phyloP scores from a whole-genome alignment of 2,113 vertebrate genomes.

The Nymphicus hollandicus region DNA sequence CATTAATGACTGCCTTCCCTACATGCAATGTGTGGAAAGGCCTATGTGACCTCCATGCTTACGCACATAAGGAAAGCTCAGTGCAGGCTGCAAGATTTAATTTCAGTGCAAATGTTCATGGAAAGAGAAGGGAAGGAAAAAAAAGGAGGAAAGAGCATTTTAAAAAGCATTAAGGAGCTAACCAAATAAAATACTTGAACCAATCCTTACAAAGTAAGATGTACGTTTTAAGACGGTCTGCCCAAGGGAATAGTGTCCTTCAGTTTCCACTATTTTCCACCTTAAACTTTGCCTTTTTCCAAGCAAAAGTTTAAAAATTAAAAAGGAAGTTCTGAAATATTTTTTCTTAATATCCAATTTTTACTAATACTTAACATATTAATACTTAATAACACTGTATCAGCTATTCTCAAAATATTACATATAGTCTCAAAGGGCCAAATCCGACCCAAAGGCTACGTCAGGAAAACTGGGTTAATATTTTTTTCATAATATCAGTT shows the following conservation, averaged over 20 bases:
- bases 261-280: not conserved
- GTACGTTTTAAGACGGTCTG: not conserved
- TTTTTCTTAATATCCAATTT: not conserved
- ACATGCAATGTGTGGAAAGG: not conserved
- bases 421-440: not conserved
- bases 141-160: not conserved
- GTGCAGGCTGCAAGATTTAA: not conserved
- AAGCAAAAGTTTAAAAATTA: not conserved
- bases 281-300: not conserved
- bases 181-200: fast-evolving
- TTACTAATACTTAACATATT: not conserved
- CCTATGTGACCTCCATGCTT: not conserved
- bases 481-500: not conserved
- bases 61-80: not conserved
- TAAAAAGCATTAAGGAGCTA: not conserved
- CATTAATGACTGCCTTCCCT: slow-evolving; percentile 32
- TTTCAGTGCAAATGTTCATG: fast-evolving
- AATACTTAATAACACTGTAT: too few species aligned
- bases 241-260: not conserved
- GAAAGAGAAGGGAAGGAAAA: not conserved
- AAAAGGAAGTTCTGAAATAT: not conserved
- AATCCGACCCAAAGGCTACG: not conserved
- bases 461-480: not conserved
- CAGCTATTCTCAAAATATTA: not conserved
- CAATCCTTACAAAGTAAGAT: too few species aligned